A percentile compares a stretch with the other conserved stretches of the same genome.
Conservation (phyloP, 2,888 invertebrate genomes). For the Torymus tubicola region DNA sequence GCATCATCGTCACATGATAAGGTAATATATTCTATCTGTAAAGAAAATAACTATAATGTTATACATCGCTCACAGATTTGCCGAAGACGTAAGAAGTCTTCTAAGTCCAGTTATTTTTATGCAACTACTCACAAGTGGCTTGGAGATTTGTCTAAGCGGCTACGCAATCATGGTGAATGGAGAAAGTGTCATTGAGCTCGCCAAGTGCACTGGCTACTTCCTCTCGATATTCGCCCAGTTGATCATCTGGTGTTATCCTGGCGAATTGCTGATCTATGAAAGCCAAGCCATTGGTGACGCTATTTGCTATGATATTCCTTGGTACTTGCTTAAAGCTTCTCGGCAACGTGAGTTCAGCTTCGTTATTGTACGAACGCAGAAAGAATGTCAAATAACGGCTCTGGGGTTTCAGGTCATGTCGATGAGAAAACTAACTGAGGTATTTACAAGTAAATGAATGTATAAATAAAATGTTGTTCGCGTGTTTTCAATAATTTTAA, state of each 20-base stretch:
- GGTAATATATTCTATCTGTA: not conserved
- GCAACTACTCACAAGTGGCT: slow-evolving; percentile 60
- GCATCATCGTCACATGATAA: slow-evolving; percentile 31
- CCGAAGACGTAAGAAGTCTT: slow-evolving; percentile 57
- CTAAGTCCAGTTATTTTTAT: slow-evolving; percentile 62
- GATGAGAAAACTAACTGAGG: slow-evolving; percentile 56
- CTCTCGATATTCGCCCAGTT: slow-evolving; percentile 54
- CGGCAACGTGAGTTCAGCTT: slow-evolving; percentile 53
- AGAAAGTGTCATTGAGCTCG: too few relatives aligned
- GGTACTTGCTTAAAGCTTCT: slow-evolving; percentile 57
- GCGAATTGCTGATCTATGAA: slow-evolving; percentile 59
- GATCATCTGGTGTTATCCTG: slow-evolving; percentile 60
- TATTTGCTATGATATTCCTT: slow-evolving; percentile 57
- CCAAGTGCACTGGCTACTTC: not conserved
- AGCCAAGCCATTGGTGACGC: slow-evolving; percentile 56
- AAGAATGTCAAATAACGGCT: slow-evolving; percentile 55
- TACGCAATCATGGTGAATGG: slow-evolving; percentile 49
- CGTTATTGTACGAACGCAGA: slow-evolving; percentile 59
- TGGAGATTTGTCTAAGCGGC: slow-evolving; percentile 62
- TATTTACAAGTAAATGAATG: slow-evolving; percentile 6
- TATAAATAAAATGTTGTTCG: too few relatives aligned
- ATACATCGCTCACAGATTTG: slow-evolving; percentile 49
- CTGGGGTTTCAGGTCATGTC: slow-evolving; percentile 58
- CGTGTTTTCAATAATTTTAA: too few relatives aligned
- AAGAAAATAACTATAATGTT: too few relatives aligned